Evolutionary conservation across 2,113 vertebrate species (phyloP).

Genomic region (Silurus meridionalis): DNA sequence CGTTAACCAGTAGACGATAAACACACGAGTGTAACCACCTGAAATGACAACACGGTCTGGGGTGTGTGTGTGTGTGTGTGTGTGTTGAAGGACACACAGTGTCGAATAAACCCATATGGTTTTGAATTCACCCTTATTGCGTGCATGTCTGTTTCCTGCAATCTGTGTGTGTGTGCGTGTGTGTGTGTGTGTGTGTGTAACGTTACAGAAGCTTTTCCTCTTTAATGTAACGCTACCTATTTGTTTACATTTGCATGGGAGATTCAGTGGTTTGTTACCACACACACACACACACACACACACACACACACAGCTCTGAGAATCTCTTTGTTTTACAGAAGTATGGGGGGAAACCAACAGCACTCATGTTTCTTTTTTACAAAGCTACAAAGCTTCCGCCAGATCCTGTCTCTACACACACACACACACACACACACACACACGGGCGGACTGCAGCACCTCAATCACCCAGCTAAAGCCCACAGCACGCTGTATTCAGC

Average conservation of each 20-base stretch:
- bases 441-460: background rate
- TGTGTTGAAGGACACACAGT: background rate
- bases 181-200: background rate
- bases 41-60: background rate
- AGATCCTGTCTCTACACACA: background rate
- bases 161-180: background rate
- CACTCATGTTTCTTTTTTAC: background rate
- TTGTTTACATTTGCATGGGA: background rate
- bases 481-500: slow-evolving; percentile 12
- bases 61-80: background rate
- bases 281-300: too few relatives aligned
- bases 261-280: background rate
- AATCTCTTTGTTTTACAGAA: slow-evolving; percentile 24
- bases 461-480: background rate
- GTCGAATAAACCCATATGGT: background rate
- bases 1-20: background rate
- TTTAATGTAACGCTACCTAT: background rate
- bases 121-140: background rate
- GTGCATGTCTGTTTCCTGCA: background rate
- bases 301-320: background rate
- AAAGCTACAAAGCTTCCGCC: background rate
- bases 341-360: slow-evolving; percentile 6
- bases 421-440: background rate
- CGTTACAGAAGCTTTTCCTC: background rate
- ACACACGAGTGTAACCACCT: background rate